A percentile compares a stretch with the other conserved stretches of the same genome.
These are phyloP conservation scores for Strigops habroptila DNA, from an alignment of 2,113 vertebrate genomes.

Conservation along the genomic window DNA sequence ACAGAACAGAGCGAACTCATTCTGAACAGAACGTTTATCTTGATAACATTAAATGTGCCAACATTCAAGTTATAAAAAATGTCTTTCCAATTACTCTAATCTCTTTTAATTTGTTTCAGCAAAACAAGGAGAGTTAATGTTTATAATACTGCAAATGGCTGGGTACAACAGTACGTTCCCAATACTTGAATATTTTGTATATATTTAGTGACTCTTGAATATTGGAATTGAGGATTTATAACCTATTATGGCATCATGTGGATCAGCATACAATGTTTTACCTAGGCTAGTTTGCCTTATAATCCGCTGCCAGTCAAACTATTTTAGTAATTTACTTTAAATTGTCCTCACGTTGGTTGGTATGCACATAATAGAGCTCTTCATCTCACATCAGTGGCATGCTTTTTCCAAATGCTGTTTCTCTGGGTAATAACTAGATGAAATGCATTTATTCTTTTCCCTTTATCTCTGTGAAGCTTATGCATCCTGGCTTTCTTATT, in stretches of 20 bases:
- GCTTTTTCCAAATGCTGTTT: background rate
- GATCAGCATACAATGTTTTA: background rate
- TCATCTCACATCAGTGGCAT: background rate
- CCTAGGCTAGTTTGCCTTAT: background rate
- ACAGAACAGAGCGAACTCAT: background rate
- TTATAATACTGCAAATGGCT: background rate
- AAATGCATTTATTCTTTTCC: background rate
- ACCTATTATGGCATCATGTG: background rate
- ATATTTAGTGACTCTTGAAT: background rate
- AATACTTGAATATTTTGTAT: background rate
- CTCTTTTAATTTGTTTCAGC: background rate
- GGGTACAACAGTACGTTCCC: background rate
- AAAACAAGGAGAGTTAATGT: background rate
- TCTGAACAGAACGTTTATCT: conserved; percentile 16
- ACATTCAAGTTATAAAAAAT: background rate
- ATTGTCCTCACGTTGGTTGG: background rate
- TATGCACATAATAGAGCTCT: background rate
- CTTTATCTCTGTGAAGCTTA: background rate
- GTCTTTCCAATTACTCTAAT: conserved; percentile 17
- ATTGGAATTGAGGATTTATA: background rate
- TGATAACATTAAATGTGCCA: background rate
- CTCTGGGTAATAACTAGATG: background rate
- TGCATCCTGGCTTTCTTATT: background rate
- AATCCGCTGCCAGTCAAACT: background rate
- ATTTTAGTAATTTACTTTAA: background rate